phyloP scores from a whole-genome alignment of 2,797 vertebrate species.

The Dallia pectoralis region DNA sequence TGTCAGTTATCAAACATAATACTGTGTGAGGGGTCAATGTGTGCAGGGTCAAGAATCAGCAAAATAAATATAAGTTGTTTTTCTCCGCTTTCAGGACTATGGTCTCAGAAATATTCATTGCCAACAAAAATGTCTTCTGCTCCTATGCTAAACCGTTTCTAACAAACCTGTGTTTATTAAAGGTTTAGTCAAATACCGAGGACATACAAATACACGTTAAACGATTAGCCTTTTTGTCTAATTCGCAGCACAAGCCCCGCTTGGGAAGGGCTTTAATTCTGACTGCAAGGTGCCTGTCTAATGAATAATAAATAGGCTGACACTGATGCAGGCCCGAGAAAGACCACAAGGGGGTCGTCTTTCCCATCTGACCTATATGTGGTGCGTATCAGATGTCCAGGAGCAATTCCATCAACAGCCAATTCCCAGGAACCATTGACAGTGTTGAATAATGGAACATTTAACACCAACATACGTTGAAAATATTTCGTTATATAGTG shows the following conservation, averaged over 20 bases:
- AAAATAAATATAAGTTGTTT: conserved; percentile 5
- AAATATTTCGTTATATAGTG: not conserved
- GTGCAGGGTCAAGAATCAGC: not conserved
- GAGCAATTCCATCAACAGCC: not conserved
- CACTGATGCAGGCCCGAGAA: not conserved
- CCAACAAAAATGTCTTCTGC: not conserved
- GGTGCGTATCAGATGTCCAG: not conserved
- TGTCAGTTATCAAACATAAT: not conserved
- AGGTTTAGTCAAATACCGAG: not conserved
- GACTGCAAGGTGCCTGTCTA: not conserved
- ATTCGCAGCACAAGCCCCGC: not conserved
- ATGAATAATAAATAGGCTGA: not conserved
- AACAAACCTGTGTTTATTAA: not conserved
- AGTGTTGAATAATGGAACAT: not conserved
- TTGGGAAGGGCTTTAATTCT: not conserved
- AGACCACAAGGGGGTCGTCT: not conserved
- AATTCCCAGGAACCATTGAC: not conserved
- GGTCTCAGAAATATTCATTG: not conserved
- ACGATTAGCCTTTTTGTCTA: not conserved
- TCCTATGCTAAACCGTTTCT: not conserved
- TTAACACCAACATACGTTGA: not conserved
- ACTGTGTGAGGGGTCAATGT: conserved; percentile 11
- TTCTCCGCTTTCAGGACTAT: not conserved
- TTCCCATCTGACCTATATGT: not conserved
- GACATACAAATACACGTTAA: not conserved